Evolutionary conservation across 1,140 invertebrate genomes (phyloP).

Genomic region (Tetraneura akinire): DNA sequence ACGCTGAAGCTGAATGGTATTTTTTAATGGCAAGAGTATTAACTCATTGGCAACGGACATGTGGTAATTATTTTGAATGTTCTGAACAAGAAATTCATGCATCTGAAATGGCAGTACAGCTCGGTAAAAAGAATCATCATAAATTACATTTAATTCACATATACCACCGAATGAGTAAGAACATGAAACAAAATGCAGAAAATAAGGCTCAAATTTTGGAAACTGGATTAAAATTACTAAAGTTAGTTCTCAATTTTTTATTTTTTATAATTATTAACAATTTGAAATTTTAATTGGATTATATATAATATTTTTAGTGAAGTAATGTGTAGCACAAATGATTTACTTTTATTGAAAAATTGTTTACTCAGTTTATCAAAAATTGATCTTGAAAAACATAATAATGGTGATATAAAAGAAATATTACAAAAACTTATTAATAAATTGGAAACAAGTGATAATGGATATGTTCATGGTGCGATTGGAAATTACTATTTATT

Average conservation of each 20-base stretch:
- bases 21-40: conserved; percentile 34
- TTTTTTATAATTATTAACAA: background rate
- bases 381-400: background rate
- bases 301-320: conserved; percentile 9
- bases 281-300: background rate
- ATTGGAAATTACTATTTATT: conserved; percentile 41
- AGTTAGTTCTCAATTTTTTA: conserved; percentile 13
- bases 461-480: conserved; percentile 39
- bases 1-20: conserved; percentile 26
- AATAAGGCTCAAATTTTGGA: background rate
- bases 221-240: background rate
- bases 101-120: conserved; percentile 26
- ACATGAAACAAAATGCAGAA: background rate
- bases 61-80: background rate
- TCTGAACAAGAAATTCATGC: conserved; percentile 32
- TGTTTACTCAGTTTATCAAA: conserved; percentile 32
- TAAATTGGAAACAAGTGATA: conserved; percentile 13
- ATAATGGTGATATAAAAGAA: background rate
- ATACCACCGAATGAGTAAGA: conserved; percentile 27
- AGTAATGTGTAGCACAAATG: conserved; percentile 18
- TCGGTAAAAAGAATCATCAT: conserved; percentile 20
- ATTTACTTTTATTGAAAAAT: conserved; percentile 37
- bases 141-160: conserved; percentile 31
- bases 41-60: conserved; percentile 1
- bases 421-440: conserved; percentile 5